These are phyloP conservation scores for Lycia hirtaria DNA, from an alignment of 2,888 invertebrate species.

Conservation along the genomic window DNA sequence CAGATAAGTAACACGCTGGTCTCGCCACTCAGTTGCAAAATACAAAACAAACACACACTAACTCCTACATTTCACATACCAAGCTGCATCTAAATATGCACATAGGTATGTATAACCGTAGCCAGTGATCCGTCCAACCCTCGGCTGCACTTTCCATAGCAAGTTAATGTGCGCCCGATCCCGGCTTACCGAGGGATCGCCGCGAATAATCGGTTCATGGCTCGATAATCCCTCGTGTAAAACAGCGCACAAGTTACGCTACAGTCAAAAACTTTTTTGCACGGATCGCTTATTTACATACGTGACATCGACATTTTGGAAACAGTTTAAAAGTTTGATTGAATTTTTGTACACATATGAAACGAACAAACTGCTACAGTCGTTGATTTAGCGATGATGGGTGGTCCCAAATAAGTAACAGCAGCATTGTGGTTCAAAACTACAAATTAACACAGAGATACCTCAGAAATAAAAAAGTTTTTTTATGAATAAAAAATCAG, in stretches of 20 bases:
- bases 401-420: too few species aligned
- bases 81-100: background rate
- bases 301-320: constrained; percentile 10
- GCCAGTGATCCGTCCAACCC: constrained; percentile 35
- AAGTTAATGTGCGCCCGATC: constrained; percentile 59
- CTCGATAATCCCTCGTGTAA: constrained; percentile 75
- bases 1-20: too few species aligned
- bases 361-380: background rate
- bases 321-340: background rate
- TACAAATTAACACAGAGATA: too few species aligned
- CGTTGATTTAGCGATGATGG: too few species aligned
- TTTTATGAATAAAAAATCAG: too few species aligned
- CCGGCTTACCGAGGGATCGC: constrained; percentile 73
- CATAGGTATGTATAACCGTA: constrained; percentile 7
- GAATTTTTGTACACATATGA: background rate
- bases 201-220: constrained; percentile 69
- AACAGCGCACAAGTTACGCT: constrained; percentile 67
- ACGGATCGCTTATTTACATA: constrained; percentile 40
- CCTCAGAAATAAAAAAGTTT: too few species aligned
- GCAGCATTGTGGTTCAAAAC: too few species aligned
- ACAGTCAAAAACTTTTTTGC: constrained; percentile 55
- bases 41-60: background rate
- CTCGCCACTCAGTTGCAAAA: too few species aligned
- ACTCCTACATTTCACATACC: background rate
- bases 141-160: constrained; percentile 37